Conservation (phyloP, 2,888 invertebrate genomes). For the Chloromyia formosa region DNA sequence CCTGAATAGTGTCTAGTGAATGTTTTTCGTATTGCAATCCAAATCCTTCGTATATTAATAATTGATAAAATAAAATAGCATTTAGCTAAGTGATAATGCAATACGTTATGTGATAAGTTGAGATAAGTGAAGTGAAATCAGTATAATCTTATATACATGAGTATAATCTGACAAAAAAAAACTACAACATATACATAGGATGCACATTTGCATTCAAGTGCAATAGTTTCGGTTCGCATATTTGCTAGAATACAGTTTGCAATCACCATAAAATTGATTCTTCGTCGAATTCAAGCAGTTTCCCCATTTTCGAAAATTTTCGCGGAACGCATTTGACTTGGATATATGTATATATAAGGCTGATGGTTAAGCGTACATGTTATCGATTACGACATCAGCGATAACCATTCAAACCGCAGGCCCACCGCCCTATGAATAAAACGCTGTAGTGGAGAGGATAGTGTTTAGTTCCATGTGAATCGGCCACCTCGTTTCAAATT, state of each 20-base stretch:
- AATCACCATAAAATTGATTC: neutral
- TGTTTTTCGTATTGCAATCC: neutral
- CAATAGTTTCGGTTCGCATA: constrained; percentile 14
- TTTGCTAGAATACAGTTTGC: constrained; percentile 5
- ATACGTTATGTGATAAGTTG: neutral
- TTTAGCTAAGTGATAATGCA: neutral
- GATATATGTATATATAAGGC: neutral
- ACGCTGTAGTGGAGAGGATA: neutral
- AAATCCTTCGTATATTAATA: too few species aligned
- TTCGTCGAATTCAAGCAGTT: constrained; percentile 13
- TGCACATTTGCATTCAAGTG: neutral
- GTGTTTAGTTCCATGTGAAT: neutral
- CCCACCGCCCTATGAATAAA: neutral
- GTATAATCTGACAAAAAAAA: too few species aligned
- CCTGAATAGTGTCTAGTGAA: constrained; percentile 22
- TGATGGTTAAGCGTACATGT: neutral
- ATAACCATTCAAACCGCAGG: constrained; percentile 4
- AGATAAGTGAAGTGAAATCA: neutral
- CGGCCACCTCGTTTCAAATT: neutral
- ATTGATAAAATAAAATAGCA: neutral
- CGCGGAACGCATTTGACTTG: neutral
- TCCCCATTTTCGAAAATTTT: constrained; percentile 40
- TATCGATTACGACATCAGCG: constrained; percentile 21
- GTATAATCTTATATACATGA: too few species aligned
- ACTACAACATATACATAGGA: neutral